Evolutionary conservation across 2,113 vertebrate genomes (phyloP), one percentile per base, ranked within the genome.

Genomic region (Pelvicachromis taeniatus): DNA sequence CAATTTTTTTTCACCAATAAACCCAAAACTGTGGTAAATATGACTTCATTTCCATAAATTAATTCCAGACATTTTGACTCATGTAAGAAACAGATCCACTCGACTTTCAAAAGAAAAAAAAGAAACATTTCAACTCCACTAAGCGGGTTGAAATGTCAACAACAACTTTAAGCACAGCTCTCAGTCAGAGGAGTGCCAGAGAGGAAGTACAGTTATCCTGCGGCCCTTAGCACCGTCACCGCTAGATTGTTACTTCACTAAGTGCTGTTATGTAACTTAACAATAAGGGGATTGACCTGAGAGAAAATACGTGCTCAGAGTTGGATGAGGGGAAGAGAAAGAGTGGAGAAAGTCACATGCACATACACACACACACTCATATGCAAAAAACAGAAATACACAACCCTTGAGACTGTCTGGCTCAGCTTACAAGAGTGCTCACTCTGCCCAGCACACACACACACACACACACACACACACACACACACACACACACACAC

Each of bases 251-350:
- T 90, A 82, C 89, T 90, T 73, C 61, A 91, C 87, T 87, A 84
- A 91, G 91, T 88, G 91, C 86, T 82, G 87, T 93, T 93, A 92
- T 80, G 83, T 78, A 93, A 93, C 87, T 85, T 59, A 87, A 94
- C 89, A 93, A 92, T 91, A 82, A 75, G 82, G 80, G 85, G 88
- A 90, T 52, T 87, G 89, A 93, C 84, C 89, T 87, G 80, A 84
- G 84, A 92, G 86, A 87, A 89, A 89, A 81, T 85, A 91, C 7
- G 26, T 78, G 58, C 82, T 86, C 42, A 38, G 65, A 65, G 83
- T 82, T 85, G 73, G 68, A 83, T 53, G 81, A 91, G 50, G 85
- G 52, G 38, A 59, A 86, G 55, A 85, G 42, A 53, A 85, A 77
- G 40, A 81, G 45, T 42, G 42, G 73, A 84, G 45, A 88, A 86